phyloP scores from a whole-genome alignment of 2,888 invertebrate species.

The Drosophila neonasuta region DNA sequence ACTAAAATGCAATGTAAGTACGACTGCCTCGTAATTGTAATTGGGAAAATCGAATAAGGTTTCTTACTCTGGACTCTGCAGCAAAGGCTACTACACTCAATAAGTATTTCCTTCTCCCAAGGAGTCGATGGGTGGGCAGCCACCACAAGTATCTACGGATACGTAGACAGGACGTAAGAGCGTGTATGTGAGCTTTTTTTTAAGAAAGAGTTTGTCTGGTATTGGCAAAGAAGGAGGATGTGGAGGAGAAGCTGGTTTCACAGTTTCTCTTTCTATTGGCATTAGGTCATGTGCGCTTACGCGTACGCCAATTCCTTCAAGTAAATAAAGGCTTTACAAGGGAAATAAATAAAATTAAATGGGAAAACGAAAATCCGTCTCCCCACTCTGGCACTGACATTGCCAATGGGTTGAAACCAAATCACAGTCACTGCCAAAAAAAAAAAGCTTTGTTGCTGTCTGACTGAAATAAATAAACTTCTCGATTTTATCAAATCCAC shows the following conservation, averaged over 20 bases:
- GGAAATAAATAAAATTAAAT: slow-evolving; percentile 63
- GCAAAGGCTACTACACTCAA: slow-evolving; percentile 15
- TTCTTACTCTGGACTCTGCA: slow-evolving; percentile 1
- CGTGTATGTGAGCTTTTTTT: too few species aligned
- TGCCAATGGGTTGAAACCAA: slow-evolving; percentile 23
- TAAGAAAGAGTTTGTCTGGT: slow-evolving; percentile 2
- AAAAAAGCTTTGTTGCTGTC: slow-evolving; percentile 12
- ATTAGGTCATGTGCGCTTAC: slow-evolving; percentile 34
- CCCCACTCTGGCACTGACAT: slow-evolving; percentile 6
- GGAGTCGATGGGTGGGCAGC: slow-evolving; percentile 1
- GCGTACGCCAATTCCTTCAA: slow-evolving; percentile 40
- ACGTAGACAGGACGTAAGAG: slow-evolving; percentile 13
- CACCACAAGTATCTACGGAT: slow-evolving; percentile 28
- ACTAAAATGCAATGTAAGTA: not conserved
- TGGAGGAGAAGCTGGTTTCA: slow-evolving; percentile 6
- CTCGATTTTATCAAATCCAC: slow-evolving; percentile 12
- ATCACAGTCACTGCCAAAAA: slow-evolving; percentile 20
- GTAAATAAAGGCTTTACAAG: slow-evolving; percentile 43
- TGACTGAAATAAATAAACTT: slow-evolving; percentile 22
- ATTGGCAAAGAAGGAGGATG: too few species aligned
- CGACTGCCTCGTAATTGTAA: slow-evolving; percentile 6
- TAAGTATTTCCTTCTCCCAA: slow-evolving; percentile 23
- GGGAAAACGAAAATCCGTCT: slow-evolving; percentile 39
- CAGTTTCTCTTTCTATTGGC: slow-evolving; percentile 22
- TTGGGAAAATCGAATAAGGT: slow-evolving; percentile 9